Conservation (phyloP, 2,888 invertebrate genomes). For the Aspidiotus rigidus region DNA sequence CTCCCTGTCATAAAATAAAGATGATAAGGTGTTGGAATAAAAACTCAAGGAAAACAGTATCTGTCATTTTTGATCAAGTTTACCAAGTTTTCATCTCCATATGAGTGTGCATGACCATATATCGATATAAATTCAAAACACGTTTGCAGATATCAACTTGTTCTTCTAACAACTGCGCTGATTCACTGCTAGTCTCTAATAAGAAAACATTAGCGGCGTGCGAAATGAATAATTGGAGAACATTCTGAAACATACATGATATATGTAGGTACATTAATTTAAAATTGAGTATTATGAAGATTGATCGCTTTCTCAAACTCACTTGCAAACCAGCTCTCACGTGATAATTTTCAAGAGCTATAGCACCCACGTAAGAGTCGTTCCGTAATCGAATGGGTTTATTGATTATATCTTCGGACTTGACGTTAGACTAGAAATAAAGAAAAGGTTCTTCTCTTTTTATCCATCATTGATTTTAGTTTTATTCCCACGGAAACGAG, state of each 20-base stretch:
- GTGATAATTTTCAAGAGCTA: slow-evolving; percentile 66
- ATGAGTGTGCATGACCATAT: slow-evolving; percentile 92
- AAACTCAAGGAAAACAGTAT: not conserved
- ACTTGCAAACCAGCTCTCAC: slow-evolving; percentile 75
- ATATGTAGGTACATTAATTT: not conserved
- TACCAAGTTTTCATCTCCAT: slow-evolving; percentile 89
- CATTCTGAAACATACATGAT: slow-evolving; percentile 37
- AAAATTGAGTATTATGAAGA: not conserved
- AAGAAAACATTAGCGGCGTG: slow-evolving; percentile 93
- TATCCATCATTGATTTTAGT: no score
- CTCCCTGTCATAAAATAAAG: slow-evolving; percentile 53
- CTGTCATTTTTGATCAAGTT: slow-evolving; percentile 37
- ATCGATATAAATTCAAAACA: slow-evolving; percentile 89
- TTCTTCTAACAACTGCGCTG: slow-evolving; percentile 66
- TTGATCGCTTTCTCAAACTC: slow-evolving; percentile 33
- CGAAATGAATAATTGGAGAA: slow-evolving; percentile 77
- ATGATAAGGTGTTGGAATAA: not conserved
- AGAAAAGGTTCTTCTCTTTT: no score
- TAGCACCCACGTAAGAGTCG: slow-evolving; percentile 77
- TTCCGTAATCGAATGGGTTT: slow-evolving; percentile 53
- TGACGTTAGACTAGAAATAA: no score
- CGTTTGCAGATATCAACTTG: slow-evolving; percentile 94
- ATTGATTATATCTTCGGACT: not conserved
- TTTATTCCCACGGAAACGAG: no score
- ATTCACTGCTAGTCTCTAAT: slow-evolving; percentile 49